phyloP scores from a whole-genome alignment of 2,888 invertebrate species.

The Peribatodes rhomboidaria region DNA sequence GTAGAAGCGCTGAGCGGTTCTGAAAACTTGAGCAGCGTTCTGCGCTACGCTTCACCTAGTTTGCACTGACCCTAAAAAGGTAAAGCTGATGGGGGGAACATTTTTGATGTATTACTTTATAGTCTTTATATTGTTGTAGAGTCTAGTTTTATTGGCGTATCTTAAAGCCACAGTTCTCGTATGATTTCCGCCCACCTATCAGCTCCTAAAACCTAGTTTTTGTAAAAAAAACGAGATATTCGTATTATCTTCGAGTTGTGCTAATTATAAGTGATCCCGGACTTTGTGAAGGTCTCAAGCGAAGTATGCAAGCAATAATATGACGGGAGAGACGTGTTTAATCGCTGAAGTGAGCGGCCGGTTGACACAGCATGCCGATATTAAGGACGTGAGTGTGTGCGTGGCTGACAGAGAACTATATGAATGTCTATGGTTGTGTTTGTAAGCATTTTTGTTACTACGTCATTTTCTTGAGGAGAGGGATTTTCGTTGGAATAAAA shows the following conservation, averaged over 20 bases:
- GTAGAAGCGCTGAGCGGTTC: neutral
- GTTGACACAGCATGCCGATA: slow-evolving; percentile 15
- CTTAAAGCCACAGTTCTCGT: slow-evolving; percentile 37
- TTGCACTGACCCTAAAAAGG: slow-evolving; percentile 40
- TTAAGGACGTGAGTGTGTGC: slow-evolving; percentile 18
- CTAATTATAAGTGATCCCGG: slow-evolving; percentile 13
- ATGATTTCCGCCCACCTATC: slow-evolving; percentile 61
- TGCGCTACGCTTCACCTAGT: slow-evolving; percentile 3
- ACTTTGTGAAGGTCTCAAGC: slow-evolving; percentile 20
- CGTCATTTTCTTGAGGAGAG: slow-evolving; percentile 68
- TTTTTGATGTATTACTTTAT: slow-evolving; percentile 70
- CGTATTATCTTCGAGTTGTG: slow-evolving; percentile 10
- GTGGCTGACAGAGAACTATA: slow-evolving; percentile 31
- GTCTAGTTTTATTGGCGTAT: slow-evolving; percentile 43
- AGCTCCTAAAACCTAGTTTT: slow-evolving; percentile 52
- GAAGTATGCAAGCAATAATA: slow-evolving; percentile 21
- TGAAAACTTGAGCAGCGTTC: neutral
- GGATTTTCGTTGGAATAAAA: slow-evolving; percentile 67
- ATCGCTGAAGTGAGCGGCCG: slow-evolving; percentile 8
- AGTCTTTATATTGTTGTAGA: slow-evolving; percentile 51
- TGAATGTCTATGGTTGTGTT: slow-evolving; percentile 73
- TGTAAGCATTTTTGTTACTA: slow-evolving; percentile 74
- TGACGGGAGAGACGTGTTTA: slow-evolving; percentile 8
- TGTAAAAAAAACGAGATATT: neutral
- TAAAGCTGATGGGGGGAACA: slow-evolving; percentile 57